Conservation (phyloP, 1,140 invertebrate genomes). For the Drosophila oshimai region DNA sequence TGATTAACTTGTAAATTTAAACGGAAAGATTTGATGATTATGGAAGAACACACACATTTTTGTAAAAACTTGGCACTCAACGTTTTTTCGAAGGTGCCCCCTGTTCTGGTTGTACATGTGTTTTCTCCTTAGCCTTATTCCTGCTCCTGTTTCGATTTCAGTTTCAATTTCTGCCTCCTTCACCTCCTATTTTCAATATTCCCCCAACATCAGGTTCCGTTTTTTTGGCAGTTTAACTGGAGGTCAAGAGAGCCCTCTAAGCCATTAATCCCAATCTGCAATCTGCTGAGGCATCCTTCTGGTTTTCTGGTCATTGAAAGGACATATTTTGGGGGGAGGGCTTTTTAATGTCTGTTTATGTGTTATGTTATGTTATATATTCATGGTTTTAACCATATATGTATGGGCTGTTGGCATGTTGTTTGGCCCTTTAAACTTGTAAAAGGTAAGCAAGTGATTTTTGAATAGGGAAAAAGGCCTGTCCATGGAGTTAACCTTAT, state of each 20-base stretch:
- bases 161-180: background rate
- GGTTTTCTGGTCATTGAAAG: background rate
- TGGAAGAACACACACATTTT: too few species aligned
- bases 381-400: too few species aligned
- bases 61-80: too few species aligned
- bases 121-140: slow-evolving; percentile 7
- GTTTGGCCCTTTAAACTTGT: too few species aligned
- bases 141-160: background rate
- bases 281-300: slow-evolving; percentile 41
- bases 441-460: too few species aligned
- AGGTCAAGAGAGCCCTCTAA: slow-evolving; percentile 60
- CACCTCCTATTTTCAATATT: background rate
- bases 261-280: slow-evolving; percentile 44
- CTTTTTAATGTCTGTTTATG: too few species aligned
- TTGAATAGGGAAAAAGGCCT: too few species aligned
- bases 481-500: too few species aligned
- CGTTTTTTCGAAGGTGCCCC: background rate
- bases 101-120: slow-evolving; percentile 48
- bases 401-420: too few species aligned
- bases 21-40: too few species aligned
- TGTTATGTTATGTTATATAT: too few species aligned
- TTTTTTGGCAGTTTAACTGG: slow-evolving; percentile 66
- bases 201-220: slow-evolving; percentile 9
- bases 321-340: background rate
- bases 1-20: too few species aligned